Evolutionary conservation across 2,888 invertebrate species (phyloP).

Genomic region (Drosophila lacicola): DNA sequence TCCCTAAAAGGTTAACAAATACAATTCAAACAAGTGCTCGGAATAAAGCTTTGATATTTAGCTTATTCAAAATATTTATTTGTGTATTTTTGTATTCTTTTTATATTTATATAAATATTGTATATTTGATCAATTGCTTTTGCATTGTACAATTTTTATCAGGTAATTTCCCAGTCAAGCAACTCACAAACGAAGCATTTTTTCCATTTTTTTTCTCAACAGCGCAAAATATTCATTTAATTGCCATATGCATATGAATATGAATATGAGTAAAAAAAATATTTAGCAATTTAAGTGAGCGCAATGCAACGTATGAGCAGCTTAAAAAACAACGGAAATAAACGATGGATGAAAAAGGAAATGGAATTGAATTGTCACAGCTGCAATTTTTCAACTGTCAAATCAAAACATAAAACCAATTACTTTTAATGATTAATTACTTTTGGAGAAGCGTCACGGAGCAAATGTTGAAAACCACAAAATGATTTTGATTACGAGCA

Average conservation of each 20-base stretch:
- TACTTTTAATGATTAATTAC: conserved; percentile 76
- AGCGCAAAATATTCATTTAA: background rate
- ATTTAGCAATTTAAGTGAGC: conserved; percentile 3
- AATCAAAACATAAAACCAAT: conserved; percentile 78
- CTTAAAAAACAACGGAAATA: conserved; percentile 6
- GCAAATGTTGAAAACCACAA: conserved; percentile 71
- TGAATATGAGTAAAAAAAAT: background rate
- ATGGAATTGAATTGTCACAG: conserved; percentile 67
- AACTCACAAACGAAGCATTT: background rate
- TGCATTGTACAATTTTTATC: background rate
- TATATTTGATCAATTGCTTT: background rate
- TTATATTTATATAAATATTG: background rate
- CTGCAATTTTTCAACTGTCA: conserved; percentile 80
- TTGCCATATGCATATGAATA: conserved; percentile 13
- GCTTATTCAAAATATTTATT: background rate
- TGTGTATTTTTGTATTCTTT: background rate
- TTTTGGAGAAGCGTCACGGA: conserved; percentile 15
- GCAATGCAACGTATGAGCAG: conserved; percentile 10
- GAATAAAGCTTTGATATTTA: background rate
- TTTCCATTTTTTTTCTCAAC: conserved; percentile 1
- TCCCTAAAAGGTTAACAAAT: background rate
- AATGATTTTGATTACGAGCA: conserved; percentile 73
- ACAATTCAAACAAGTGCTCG: background rate
- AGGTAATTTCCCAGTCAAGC: background rate
- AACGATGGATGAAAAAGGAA: background rate